Evolutionary conservation across 2,113 vertebrate species (phyloP).

Genomic region (Periophthalmus modestus): DNA sequence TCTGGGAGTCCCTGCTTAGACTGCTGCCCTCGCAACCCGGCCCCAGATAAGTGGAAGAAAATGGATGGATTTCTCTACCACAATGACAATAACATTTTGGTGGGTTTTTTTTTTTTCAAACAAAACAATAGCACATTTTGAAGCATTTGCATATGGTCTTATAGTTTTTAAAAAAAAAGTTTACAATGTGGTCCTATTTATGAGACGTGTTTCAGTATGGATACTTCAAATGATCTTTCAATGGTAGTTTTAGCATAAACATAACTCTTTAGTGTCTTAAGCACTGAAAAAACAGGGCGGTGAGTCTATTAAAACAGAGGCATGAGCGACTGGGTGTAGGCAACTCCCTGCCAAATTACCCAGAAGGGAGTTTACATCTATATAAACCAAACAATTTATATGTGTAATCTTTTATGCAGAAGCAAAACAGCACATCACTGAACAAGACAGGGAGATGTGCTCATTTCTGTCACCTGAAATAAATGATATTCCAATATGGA

Average conservation of each 20-base stretch:
- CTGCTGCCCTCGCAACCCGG: too few relatives aligned
- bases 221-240: too few relatives aligned
- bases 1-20: too few relatives aligned
- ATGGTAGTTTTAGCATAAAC: too few relatives aligned
- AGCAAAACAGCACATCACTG: not conserved
- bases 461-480: constrained; percentile 12
- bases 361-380: not conserved
- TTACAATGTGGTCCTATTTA: not conserved
- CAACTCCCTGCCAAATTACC: not conserved
- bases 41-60: too few relatives aligned
- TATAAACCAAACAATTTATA: not conserved
- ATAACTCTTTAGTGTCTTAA: too few relatives aligned
- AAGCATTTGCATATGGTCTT: too few relatives aligned
- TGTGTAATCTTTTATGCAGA: not conserved
- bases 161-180: not conserved
- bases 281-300: too few relatives aligned
- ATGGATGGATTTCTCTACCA: too few relatives aligned
- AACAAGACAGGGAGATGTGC: not conserved
- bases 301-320: not conserved
- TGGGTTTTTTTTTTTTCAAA: too few relatives aligned
- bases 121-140: too few relatives aligned
- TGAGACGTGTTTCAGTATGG: not conserved
- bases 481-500: constrained; percentile 22
- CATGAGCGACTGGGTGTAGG: not conserved
- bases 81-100: too few relatives aligned